Base-by-base conservation (phyloP, 1,140 invertebrate species). In the Saccostrea glomerata region DNA sequence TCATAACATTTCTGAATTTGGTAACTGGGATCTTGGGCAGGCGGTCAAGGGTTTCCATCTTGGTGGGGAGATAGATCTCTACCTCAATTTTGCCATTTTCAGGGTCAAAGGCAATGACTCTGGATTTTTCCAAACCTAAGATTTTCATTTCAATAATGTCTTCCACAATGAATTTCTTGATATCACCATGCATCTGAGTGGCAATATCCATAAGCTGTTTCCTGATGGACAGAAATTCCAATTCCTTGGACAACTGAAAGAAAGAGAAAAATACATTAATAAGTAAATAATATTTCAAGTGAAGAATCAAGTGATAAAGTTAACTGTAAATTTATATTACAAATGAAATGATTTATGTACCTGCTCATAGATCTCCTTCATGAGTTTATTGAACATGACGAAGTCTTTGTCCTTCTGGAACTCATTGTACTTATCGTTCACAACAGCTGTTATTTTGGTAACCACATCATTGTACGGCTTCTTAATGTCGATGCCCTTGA, bases 11-110 rank as follows among this genome's bases (percentile, higher is more conserved):
- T 40, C 89, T 83, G 23, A 90, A 23, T n/a, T 87, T 86, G 17
- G 83, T 90, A n/a, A 91, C 25, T 85, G 66, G 90, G 25, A 92
- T 60, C 54, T 90, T 89, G 25, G 98, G 98, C 0, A 97, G 97
- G 91, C 97, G 96, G 93, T 98, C 97, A 93, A 98, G 98, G 0
- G 97, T 97, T 92, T 98, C 97, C 97, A 97, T 98, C 0, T 97
- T 97, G 95, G 98, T 97, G 0, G 98, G 98, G 23, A 98, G 94
- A 92, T 98, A 98, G 91, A 98, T 97, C 92, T 98, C 97, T 54
- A 98, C 94, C 86, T 97, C 96, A 90, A 98, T 96, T 56, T 97
- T 95, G 12, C 98, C 98, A 70, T 96, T 96, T 40, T 97, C 96
- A 0, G 97, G 97, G 94, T 98, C 97, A 94, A 98, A 98, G 47